These are phyloP conservation scores for Atethmia centrago DNA, from an alignment of 2,888 invertebrate species.

Conservation along the genomic window DNA sequence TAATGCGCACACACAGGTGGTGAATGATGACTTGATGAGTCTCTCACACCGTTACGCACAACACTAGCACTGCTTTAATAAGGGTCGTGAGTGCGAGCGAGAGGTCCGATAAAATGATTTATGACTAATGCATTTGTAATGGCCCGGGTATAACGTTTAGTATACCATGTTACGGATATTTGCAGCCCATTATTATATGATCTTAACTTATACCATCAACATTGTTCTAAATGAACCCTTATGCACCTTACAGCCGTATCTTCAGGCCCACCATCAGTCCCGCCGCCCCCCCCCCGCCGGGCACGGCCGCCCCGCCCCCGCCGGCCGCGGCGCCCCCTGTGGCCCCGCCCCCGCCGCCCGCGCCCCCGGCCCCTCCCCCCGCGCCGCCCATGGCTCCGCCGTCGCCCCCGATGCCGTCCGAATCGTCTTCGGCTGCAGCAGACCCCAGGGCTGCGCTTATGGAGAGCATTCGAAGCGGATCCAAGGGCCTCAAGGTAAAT, in stretches of 20 bases:
- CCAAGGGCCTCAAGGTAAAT: slow-evolving; percentile 93
- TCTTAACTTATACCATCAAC: background rate
- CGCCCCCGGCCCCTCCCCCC: slow-evolving; percentile 82
- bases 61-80: background rate
- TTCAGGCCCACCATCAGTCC: slow-evolving; percentile 59
- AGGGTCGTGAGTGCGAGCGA: background rate
- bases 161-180: background rate
- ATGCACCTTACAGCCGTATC: slow-evolving; percentile 46
- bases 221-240: background rate
- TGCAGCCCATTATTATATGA: background rate
- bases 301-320: slow-evolving; percentile 76
- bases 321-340: slow-evolving; percentile 82
- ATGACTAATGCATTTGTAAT: background rate
- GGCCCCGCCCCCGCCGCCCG: slow-evolving; percentile 75
- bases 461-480: slow-evolving; percentile 96
- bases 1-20: background rate
- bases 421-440: slow-evolving; percentile 65
- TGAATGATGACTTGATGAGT: background rate
- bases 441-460: slow-evolving; percentile 94
- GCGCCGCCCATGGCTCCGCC: slow-evolving; percentile 80
- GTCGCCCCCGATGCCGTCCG: slow-evolving; percentile 80
- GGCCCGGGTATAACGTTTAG: background rate
- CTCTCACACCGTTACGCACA: background rate
- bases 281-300: slow-evolving; percentile 71
- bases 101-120: background rate